These are phyloP conservation scores for Coreoperca whiteheadi DNA, from an alignment of 2,113 vertebrate genomes.

Conservation along the genomic window DNA sequence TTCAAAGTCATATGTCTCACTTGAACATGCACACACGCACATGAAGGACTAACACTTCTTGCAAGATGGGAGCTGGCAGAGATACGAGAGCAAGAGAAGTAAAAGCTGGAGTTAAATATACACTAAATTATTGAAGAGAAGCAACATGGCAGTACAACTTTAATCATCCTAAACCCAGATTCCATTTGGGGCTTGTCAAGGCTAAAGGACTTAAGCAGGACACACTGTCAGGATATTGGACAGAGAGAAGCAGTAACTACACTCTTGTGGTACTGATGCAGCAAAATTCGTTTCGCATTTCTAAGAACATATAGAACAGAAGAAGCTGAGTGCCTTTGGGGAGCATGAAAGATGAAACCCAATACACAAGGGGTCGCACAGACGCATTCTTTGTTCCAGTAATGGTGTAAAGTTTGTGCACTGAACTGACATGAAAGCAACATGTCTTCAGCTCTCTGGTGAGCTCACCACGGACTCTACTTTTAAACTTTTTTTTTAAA, in stretches of 20 bases:
- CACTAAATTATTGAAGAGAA: conserved; percentile 64
- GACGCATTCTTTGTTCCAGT: conserved; percentile 18
- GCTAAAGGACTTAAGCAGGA: conserved; percentile 67
- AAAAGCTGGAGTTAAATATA: conserved; percentile 61
- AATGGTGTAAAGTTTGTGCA: conserved; percentile 41
- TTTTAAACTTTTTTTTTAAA: conserved; percentile 30
- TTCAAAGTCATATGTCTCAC: conserved; percentile 32
- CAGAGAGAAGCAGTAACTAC: conserved; percentile 38
- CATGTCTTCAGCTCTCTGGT: conserved; percentile 25
- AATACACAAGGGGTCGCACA: conserved; percentile 27
- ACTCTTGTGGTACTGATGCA: conserved; percentile 62
- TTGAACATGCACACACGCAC: conserved; percentile 23
- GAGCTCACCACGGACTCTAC: conserved; percentile 21
- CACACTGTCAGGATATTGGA: conserved; percentile 63
- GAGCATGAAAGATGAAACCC: conserved; percentile 56
- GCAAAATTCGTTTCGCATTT: conserved; percentile 69
- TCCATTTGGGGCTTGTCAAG: conserved; percentile 62
- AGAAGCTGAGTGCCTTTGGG: conserved; percentile 45
- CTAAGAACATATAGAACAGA: conserved; percentile 48
- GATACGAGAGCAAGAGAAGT: conserved; percentile 29
- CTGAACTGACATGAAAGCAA: conserved; percentile 51
- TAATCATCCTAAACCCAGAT: conserved; percentile 63
- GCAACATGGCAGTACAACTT: conserved; percentile 57
- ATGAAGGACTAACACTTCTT: not conserved
- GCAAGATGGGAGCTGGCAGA: conserved; percentile 5